Conservation (phyloP, 2,888 invertebrate species). For the Mongoloraphidia duomilia region DNA sequence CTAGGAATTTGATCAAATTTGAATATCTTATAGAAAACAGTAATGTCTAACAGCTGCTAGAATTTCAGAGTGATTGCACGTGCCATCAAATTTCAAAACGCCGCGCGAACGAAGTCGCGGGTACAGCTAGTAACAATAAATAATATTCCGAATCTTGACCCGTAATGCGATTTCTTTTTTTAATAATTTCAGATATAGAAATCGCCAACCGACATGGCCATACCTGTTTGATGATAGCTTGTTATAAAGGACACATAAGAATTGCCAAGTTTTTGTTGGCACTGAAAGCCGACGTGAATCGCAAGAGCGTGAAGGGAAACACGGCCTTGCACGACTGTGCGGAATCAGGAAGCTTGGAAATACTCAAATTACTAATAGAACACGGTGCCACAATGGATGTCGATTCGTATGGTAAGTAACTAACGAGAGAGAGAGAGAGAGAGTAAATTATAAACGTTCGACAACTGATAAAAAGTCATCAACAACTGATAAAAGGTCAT, state of each 20-base stretch:
- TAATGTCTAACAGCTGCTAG: too few relatives aligned
- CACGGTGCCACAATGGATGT: slow-evolving; percentile 87
- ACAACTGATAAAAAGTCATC: neutral
- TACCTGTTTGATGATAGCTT: slow-evolving; percentile 96
- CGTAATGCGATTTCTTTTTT: slow-evolving; percentile 3
- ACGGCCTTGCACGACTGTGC: slow-evolving; percentile 98
- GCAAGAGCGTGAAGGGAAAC: slow-evolving; percentile 84
- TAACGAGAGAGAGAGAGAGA: too few relatives aligned
- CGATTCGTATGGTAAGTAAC: slow-evolving; percentile 67
- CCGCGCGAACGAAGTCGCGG: too few relatives aligned
- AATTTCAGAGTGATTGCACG: too few relatives aligned
- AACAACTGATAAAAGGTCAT: neutral
- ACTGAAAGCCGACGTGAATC: slow-evolving; percentile 80
- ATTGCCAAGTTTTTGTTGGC: slow-evolving; percentile 82
- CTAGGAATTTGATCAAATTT: too few relatives aligned
- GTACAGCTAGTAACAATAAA: too few relatives aligned
- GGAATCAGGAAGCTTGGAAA: slow-evolving; percentile 86
- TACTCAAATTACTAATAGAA: slow-evolving; percentile 74
- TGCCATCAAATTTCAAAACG: too few relatives aligned
- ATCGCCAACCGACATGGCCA: slow-evolving; percentile 91
- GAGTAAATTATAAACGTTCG: too few relatives aligned
- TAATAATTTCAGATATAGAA: slow-evolving; percentile 62
- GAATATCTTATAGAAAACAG: too few relatives aligned
- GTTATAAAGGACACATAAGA: slow-evolving; percentile 85
- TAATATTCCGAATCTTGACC: neutral